Evolutionary conservation across 2,113 vertebrate genomes (phyloP), one percentile per base, ranked within the genome.

Genomic region (Pollimyrus isidori): DNA sequence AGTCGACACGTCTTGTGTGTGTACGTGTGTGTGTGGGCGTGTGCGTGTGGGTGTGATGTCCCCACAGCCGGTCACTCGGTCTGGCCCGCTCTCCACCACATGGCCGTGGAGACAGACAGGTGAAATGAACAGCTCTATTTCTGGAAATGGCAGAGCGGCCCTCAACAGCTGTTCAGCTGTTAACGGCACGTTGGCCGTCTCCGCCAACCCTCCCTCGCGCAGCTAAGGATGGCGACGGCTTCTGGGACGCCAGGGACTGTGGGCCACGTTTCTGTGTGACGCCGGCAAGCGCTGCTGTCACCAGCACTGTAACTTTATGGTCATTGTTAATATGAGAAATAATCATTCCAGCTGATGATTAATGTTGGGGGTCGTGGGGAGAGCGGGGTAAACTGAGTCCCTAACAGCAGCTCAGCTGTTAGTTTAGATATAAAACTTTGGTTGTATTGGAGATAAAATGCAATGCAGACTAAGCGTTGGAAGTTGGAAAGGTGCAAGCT

Each of bases 121-220:
- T 93, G 90, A 92, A 92, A 92, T 90, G 87, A 94, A 92, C 90
- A 92, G 92, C 89, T 93, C 90, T 93, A 93, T 92, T 94, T 94
- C 90, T 91, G 90, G 92, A 89, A 91, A 88, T 90, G 56, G 73
- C 90, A 87, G 90, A 90, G 80, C 91, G 83, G 90, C 82, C 91
- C 90, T 90, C 88, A 91, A 89, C 90, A 93, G 92, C 91, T 93
- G 93, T 92, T 91, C 89, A 90, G 89, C 89, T 90, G 89, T 93
- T 92, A 91, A 90, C 49, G 49, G 48, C 10, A 30, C 42, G 21
- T 45, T 45, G 53, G 49, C 7, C 46, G 39, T 65, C 87, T 62
- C 87, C 21, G 87, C 87, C 91, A 90, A 89, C 89, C 90, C 91
- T 73, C 91, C 88, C 87, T 53, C 83, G 46, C 53, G 42, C 86